phyloP scores from a whole-genome alignment of 2,888 invertebrate species.

The Drosophila suboccidentalis region DNA sequence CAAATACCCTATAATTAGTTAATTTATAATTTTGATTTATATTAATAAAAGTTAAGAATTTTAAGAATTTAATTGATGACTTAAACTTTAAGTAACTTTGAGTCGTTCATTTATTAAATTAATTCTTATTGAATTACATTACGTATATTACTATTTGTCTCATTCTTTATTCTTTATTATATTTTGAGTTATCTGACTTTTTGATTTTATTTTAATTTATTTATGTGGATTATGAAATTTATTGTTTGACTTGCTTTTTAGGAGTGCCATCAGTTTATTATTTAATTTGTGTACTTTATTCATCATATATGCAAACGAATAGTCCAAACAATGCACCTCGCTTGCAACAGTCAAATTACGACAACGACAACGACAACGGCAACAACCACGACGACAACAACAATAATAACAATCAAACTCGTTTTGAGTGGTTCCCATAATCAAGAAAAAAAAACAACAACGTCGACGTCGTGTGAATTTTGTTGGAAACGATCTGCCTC shows the following conservation, averaged over 20 bases:
- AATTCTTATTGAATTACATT: too few species aligned
- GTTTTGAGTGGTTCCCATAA: conserved; percentile 80
- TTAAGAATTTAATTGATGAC: too few species aligned
- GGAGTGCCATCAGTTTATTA: not conserved
- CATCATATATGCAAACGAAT: conserved; percentile 26
- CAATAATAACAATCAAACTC: conserved; percentile 60
- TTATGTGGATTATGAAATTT: not conserved
- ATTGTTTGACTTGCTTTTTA: not conserved
- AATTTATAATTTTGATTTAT: not conserved
- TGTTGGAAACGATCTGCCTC: conserved; percentile 53
- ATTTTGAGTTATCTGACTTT: too few species aligned
- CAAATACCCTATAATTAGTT: conserved; percentile 5
- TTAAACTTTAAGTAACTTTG: too few species aligned
- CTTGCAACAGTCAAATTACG: conserved; percentile 57
- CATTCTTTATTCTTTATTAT: too few species aligned
- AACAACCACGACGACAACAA: conserved; percentile 26
- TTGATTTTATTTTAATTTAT: too few species aligned
- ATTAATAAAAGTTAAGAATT: not conserved
- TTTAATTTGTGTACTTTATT: conserved; percentile 1
- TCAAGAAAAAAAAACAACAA: conserved; percentile 53
- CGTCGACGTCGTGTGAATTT: conserved; percentile 69
- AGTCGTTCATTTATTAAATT: too few species aligned
- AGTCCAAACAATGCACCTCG: conserved; percentile 33
- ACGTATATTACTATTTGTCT: too few species aligned
- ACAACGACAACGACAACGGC: conserved; percentile 31